Conservation (phyloP, 2,888 invertebrate species). For the Synanthedon vespiformis region DNA sequence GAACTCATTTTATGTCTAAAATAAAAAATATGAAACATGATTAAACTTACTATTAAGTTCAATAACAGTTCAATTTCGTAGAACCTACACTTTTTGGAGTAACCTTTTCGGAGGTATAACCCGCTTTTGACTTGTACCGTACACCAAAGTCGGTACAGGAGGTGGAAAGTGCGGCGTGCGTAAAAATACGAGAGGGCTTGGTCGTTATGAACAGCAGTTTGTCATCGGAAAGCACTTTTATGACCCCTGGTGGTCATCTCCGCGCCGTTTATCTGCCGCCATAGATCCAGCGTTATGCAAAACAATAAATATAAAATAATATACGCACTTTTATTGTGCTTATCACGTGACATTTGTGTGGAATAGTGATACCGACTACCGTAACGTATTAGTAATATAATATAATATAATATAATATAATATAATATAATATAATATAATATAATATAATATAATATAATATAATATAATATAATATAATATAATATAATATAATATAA, state of each 20-base stretch:
- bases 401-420: too few relatives aligned
- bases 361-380: background rate
- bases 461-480: too few relatives aligned
- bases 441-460: too few relatives aligned
- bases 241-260: conserved; percentile 33
- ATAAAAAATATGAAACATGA: too few relatives aligned
- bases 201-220: conserved; percentile 40
- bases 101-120: background rate
- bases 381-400: background rate
- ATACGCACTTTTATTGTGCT: conserved; percentile 1
- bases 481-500: too few relatives aligned
- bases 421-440: too few relatives aligned
- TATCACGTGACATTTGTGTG: background rate
- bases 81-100: too few relatives aligned
- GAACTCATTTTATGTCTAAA: too few relatives aligned
- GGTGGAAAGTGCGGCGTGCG: conserved; percentile 37
- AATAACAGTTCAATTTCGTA: too few relatives aligned
- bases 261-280: conserved; percentile 12
- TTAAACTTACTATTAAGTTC: too few relatives aligned
- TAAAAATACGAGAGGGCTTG: conserved; percentile 38
- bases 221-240: conserved; percentile 49
- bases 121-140: background rate
- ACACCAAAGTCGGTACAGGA: conserved; percentile 9
- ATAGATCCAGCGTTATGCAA: conserved; percentile 11
- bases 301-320: conserved; percentile 9